Percentiles rank a stretch among this genome's conserved stretches.
Evolutionary conservation across 2,888 invertebrate genomes (phyloP).

Genomic region (Gryllus longicercus): DNA sequence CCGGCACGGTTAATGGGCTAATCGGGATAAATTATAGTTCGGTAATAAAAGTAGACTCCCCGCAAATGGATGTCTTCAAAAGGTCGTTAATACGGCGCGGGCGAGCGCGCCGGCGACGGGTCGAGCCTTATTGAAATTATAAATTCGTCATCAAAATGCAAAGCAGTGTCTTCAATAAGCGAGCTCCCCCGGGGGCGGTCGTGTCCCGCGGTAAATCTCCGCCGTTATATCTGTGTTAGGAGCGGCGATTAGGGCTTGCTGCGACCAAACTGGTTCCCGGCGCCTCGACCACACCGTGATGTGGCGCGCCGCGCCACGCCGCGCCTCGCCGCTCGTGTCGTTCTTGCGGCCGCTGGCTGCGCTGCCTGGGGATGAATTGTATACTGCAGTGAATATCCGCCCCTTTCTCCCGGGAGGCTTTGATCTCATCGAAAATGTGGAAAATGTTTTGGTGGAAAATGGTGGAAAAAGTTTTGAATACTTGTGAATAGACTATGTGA

Average conservation of each 20-base stretch:
- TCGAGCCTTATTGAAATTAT: neutral
- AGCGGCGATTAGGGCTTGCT: neutral
- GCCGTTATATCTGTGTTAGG: slow-evolving; percentile 7
- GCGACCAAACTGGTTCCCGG: neutral
- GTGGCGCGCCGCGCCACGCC: too few species aligned
- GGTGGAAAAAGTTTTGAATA: too few species aligned
- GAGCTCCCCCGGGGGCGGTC: neutral
- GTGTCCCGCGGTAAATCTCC: neutral
- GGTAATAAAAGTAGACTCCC: slow-evolving; percentile 5
- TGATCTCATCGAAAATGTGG: too few species aligned
- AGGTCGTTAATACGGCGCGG: neutral
- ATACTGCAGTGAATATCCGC: too few species aligned
- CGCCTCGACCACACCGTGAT: too few species aligned
- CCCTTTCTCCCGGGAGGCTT: too few species aligned
- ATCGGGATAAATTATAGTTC: neutral
- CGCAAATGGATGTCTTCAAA: slow-evolving; percentile 17
- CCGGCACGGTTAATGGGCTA: neutral
- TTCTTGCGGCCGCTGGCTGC: too few species aligned
- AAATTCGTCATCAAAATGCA: slow-evolving; percentile 17
- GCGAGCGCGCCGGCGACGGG: neutral
- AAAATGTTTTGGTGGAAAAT: too few species aligned
- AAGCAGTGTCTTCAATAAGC: neutral
- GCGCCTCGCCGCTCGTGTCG: too few species aligned
- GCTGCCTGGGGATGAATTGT: too few species aligned
- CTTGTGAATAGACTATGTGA: too few species aligned